phyloP scores from a whole-genome alignment of 1,140 invertebrate genomes.

The Papilio aristodemus region DNA sequence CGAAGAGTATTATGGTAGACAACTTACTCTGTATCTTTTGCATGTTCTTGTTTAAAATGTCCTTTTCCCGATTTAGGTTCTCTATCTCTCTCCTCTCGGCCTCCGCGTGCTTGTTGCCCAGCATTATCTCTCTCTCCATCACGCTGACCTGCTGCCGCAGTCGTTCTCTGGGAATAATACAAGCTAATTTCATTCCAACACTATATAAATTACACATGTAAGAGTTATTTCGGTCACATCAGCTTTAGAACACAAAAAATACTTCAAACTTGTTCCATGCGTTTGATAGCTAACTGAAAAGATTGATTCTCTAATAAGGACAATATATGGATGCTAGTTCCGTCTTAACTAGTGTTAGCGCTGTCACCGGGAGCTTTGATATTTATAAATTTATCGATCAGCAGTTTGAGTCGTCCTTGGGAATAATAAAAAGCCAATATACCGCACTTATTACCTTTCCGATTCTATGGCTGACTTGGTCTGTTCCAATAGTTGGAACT shows the following conservation, averaged over 20 bases:
- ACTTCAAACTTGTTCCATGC: too few relatives aligned
- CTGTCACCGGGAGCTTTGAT: too few relatives aligned
- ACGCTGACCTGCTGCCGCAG: slow-evolving; percentile 72
- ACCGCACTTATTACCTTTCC: slow-evolving; percentile 63
- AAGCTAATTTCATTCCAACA: too few relatives aligned
- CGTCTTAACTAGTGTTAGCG: too few relatives aligned
- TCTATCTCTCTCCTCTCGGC: slow-evolving; percentile 75
- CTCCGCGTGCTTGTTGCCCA: slow-evolving; percentile 75
- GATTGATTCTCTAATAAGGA: too few relatives aligned
- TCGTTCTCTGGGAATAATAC: slow-evolving; percentile 47
- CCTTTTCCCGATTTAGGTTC: slow-evolving; percentile 80
- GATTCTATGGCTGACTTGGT: slow-evolving; percentile 60
- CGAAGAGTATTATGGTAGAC: slow-evolving; percentile 8
- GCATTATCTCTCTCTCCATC: slow-evolving; percentile 78
- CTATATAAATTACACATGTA: too few relatives aligned
- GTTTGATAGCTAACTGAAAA: too few relatives aligned
- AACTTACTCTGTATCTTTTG: slow-evolving; percentile 76
- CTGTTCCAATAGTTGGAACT: slow-evolving; percentile 65
- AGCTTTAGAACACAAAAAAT: not conserved
- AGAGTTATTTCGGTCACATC: too few relatives aligned
- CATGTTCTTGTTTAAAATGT: slow-evolving; percentile 80
- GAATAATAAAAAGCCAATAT: too few relatives aligned
- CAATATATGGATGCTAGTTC: too few relatives aligned
- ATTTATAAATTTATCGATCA: too few relatives aligned
- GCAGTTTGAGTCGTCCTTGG: too few relatives aligned